Base-by-base conservation (phyloP, 1,140 invertebrate species). In the Chlorops oryzae region DNA sequence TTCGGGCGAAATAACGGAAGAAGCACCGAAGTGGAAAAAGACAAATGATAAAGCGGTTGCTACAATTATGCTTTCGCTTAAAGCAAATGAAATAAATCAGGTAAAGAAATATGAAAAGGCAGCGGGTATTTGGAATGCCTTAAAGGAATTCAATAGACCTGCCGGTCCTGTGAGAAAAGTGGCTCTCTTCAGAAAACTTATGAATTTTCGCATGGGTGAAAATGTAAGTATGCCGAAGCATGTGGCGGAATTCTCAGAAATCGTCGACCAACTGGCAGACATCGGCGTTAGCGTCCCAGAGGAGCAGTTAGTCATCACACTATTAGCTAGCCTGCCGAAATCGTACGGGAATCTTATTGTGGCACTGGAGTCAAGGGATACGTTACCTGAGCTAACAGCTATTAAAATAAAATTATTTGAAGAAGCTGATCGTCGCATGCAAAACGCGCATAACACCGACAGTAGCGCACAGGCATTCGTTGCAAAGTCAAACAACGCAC, bases 311-410 rank as follows among this genome's bases (percentile, higher is more conserved):
- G 32, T 43, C 5, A 35, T 48, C 21, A 49, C 38, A n/a, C 6
- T 48, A 12, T 9, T 53, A 18, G 20, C 44, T 1, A 37, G 38
- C 13, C 21, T 53, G n/a, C 38, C 27, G 2, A 25, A 25, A 20
- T 6, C 15, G 2, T 53, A 32, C n/a, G 51, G 49, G 10, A 43
- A 41, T 24, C 27, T 53, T 21, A 40, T 53, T 1, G 51, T 53
- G 7, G 51, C 39, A 13, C 3, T 53, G 5, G 51, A 53, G 43
- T 17, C 38, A 2, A 7, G 51, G 1, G 51, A 53, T 27, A n/a
- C 22, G 18, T 13, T 50, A 2, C 40, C 48, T 5, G 28, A 13
- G 7, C 21, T 42, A 5, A 41, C 13, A 9, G 17, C 22, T 4
- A 20, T 53, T 5, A 50, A 50, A 18, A 43, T 28, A 2, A 46